Conservation (phyloP, 2,113 vertebrate species). For the Isichthys henryi region DNA sequence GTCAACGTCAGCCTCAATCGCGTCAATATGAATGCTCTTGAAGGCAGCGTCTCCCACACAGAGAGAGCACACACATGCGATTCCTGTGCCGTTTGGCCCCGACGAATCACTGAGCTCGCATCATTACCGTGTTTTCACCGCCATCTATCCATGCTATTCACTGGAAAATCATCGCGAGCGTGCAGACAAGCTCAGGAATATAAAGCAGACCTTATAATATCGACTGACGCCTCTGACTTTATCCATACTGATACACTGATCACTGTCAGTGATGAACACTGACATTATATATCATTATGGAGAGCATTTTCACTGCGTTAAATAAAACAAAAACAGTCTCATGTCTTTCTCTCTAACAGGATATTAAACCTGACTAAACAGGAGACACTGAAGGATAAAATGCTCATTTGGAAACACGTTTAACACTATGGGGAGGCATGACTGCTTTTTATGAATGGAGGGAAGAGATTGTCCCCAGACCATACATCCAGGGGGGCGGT, state of each 20-base stretch:
- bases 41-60: background rate
- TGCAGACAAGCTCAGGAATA: background rate
- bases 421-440: background rate
- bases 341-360: background rate
- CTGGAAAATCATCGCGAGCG: background rate
- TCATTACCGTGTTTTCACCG: background rate
- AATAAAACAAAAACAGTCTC: background rate
- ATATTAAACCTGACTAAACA: background rate
- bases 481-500: background rate
- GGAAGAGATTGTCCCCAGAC: background rate
- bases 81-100: background rate
- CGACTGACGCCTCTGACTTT: background rate
- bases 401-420: background rate
- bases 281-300: background rate
- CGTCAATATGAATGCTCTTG: background rate
- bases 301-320: background rate
- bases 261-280: constrained; percentile 1
- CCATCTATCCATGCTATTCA: background rate
- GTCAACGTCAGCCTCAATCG: constrained; percentile 4
- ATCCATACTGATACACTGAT: background rate
- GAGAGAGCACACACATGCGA: background rate
- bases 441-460: background rate
- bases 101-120: background rate
- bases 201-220: background rate
- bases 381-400: background rate